Conservation (phyloP, 30 jellyfish, hydroid and myxozoan genomes). For the Sanderia malayensis region DNA sequence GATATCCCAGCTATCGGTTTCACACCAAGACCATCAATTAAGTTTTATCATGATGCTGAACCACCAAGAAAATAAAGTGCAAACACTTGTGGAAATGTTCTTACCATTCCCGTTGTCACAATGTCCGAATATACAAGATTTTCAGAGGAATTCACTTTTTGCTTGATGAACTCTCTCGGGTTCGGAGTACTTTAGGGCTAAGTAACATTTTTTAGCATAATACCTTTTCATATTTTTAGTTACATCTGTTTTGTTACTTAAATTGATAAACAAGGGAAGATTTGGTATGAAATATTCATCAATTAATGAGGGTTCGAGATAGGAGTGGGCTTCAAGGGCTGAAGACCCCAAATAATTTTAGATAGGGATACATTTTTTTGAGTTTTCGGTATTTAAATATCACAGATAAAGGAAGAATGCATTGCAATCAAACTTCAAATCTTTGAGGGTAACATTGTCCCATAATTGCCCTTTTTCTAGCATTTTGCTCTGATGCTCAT, state of each 20-base stretch:
- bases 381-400: background rate
- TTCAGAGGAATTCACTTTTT: background rate
- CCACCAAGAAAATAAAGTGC: too few relatives aligned
- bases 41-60: too few relatives aligned
- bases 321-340: constrained; percentile 1
- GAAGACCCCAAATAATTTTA: background rate
- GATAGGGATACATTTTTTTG: background rate
- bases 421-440: too few relatives aligned
- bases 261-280: background rate
- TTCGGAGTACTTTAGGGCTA: background rate
- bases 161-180: background rate
- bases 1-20: too few relatives aligned
- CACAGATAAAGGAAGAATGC: constrained; percentile 1
- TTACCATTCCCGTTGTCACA: too few relatives aligned
- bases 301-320: background rate
- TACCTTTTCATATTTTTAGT: background rate
- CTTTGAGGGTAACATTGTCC: too few relatives aligned
- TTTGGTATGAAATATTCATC: background rate
- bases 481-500: constrained; percentile 1
- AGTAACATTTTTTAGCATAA: background rate
- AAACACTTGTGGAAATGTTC: too few relatives aligned
- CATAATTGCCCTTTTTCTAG: too few relatives aligned
- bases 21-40: too few relatives aligned
- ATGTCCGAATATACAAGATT: too few relatives aligned
- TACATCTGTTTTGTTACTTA: background rate